Conservation (phyloP, 2,888 invertebrate species). For the Penaeus monodon region DNA sequence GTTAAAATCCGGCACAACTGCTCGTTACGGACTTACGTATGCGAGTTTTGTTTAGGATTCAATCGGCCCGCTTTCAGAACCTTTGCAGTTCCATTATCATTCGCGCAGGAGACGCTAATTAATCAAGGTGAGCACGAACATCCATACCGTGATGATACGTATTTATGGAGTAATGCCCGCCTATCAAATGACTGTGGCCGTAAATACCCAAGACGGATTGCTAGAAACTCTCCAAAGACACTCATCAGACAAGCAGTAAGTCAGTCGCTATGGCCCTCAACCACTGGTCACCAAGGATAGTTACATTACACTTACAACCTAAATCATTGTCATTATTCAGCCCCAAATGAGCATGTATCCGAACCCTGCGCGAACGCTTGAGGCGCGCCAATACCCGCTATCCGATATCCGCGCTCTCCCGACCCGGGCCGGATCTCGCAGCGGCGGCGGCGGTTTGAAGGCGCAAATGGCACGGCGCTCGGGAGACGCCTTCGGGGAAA, state of each 20-base stretch:
- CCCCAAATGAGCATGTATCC: constrained; percentile 57
- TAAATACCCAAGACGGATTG: constrained; percentile 57
- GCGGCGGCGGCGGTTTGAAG: no score
- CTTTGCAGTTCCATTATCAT: constrained; percentile 58
- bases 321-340: constrained; percentile 59
- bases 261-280: constrained; percentile 54
- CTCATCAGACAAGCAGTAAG: constrained; percentile 50
- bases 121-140: constrained; percentile 55
- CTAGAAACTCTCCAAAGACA: constrained; percentile 55
- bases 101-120: constrained; percentile 46
- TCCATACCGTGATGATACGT: constrained; percentile 44
- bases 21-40: constrained; percentile 48
- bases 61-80: constrained; percentile 49
- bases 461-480: no score
- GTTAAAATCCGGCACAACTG: constrained; percentile 16
- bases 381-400: no score
- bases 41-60: constrained; percentile 51
- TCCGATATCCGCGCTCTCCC: no score
- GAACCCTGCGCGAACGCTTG: no score
- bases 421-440: no score
- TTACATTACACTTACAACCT: constrained; percentile 59
- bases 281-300: constrained; percentile 59
- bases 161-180: constrained; percentile 51
- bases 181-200: constrained; percentile 51
- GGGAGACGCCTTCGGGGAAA: no score